Evolutionary conservation across 1,140 invertebrate genomes (phyloP).

Genomic region (Coelopa frigida): DNA sequence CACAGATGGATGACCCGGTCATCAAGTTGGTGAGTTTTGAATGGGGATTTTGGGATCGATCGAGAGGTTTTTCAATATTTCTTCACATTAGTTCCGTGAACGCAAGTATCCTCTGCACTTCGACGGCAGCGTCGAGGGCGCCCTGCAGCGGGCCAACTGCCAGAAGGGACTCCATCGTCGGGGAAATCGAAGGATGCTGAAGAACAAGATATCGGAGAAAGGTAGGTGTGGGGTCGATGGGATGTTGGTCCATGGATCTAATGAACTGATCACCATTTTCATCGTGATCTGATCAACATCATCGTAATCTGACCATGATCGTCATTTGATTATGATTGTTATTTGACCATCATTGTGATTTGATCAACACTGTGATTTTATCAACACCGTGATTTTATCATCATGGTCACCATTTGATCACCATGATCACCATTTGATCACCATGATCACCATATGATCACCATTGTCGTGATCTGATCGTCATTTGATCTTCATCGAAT

Average conservation of each 20-base stretch:
- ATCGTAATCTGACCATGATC: too few relatives aligned
- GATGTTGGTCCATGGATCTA: not conserved
- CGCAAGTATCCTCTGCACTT: constrained; percentile 48
- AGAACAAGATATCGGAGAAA: constrained; percentile 39
- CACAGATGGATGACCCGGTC: constrained; percentile 43
- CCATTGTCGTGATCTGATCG: not conserved
- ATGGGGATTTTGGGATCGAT: too few relatives aligned
- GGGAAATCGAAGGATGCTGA: constrained; percentile 34
- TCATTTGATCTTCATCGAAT: not conserved
- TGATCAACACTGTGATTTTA: too few relatives aligned
- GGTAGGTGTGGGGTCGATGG: too few relatives aligned
- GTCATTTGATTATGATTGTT: too few relatives aligned
- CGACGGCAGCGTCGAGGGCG: constrained; percentile 41
- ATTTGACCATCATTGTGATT: too few relatives aligned
- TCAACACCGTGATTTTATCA: too few relatives aligned
- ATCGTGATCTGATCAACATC: too few relatives aligned
- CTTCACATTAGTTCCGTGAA: constrained; percentile 44
- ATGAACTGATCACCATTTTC: constrained; percentile 6
- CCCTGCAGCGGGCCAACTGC: constrained; percentile 40
- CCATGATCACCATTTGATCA: too few relatives aligned
- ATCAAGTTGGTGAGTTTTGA: constrained; percentile 40
- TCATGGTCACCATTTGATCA: too few relatives aligned
- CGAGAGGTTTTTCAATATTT: not conserved
- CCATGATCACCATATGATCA: too few relatives aligned
- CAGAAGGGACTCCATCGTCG: constrained; percentile 37